A percentile compares a stretch with the other conserved stretches of the same genome.
These are phyloP conservation scores for Rhopalosiphum maidis DNA, from an alignment of 1,140 invertebrate genomes.

Conservation along the genomic window DNA sequence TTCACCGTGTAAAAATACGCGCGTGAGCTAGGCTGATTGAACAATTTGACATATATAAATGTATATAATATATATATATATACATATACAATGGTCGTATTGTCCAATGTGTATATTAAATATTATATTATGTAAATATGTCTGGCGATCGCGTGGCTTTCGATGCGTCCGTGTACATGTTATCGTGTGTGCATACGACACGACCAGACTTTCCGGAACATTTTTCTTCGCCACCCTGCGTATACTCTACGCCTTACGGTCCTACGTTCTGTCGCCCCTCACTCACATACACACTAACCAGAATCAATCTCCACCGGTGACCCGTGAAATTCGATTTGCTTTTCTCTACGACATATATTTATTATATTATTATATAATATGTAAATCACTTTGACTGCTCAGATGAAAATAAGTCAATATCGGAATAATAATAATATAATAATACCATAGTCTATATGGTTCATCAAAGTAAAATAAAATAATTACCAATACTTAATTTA, in stretches of 20 bases:
- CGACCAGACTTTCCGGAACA: conserved; percentile 1
- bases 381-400: neutral
- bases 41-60: neutral
- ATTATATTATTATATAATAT: neutral
- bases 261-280: neutral
- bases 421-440: neutral
- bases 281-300: neutral
- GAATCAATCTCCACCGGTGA: neutral
- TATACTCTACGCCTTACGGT: neutral
- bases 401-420: neutral
- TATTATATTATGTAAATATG: conserved; percentile 6
- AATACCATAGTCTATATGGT: no score
- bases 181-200: conserved; percentile 9
- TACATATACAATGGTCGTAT: neutral
- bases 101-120: neutral
- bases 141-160: neutral
- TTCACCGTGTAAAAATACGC: neutral
- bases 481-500: neutral
- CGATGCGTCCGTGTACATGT: neutral
- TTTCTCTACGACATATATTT: neutral
- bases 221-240: neutral
- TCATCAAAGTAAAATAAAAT: neutral
- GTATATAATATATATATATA: neutral
- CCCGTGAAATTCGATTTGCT: conserved; percentile 41
- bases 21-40: neutral